Conservation (phyloP, 2,113 vertebrate genomes). For the Morone saxatilis region DNA sequence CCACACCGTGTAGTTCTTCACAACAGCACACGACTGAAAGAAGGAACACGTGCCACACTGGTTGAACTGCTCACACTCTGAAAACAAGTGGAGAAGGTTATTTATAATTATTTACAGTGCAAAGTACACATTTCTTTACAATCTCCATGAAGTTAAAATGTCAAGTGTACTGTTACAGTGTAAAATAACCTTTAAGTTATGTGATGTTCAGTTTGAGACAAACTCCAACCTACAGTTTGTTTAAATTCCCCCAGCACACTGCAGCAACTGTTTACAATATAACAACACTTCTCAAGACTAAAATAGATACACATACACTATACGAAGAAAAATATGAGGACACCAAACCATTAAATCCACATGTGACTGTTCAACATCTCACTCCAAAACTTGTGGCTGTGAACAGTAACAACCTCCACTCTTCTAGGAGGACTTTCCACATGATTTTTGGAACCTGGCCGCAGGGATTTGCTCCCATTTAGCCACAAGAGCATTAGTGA, state of each 20-base stretch:
- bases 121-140: neutral
- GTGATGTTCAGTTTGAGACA: no score
- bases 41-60: conserved; percentile 91
- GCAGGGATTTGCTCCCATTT: neutral
- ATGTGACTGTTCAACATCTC: neutral
- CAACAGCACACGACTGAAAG: conserved; percentile 88
- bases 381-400: neutral
- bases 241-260: neutral
- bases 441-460: neutral
- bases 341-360: neutral
- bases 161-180: neutral
- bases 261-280: no score
- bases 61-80: conserved; percentile 92
- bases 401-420: neutral
- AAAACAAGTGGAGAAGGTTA: neutral
- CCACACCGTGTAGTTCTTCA: conserved; percentile 79
- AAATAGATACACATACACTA: neutral
- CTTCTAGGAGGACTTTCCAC: neutral
- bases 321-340: neutral
- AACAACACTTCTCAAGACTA: neutral
- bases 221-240: no score
- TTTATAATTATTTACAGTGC: neutral
- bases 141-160: neutral
- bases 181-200: neutral
- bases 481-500: neutral